Evolutionary conservation across 1,140 invertebrate species (phyloP).

Genomic region (Habropoda laboriosa): DNA sequence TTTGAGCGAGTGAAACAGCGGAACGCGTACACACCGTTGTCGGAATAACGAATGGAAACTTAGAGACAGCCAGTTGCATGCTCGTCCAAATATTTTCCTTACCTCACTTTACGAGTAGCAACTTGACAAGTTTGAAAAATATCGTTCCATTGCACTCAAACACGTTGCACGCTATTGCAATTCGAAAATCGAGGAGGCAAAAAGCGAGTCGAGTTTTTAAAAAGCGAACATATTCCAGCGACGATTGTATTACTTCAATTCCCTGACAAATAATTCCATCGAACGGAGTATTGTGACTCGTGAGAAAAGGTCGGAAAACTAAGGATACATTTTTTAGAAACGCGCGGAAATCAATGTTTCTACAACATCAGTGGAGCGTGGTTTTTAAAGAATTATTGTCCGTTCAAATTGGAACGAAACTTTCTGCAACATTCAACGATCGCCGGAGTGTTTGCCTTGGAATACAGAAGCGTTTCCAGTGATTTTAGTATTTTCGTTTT

Average conservation of each 20-base stretch:
- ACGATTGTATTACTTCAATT: not conserved
- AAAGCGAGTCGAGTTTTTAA: not conserved
- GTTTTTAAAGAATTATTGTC: not conserved
- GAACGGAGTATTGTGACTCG: not conserved
- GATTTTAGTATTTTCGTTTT: too few species aligned
- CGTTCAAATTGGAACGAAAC: not conserved
- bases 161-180: not conserved
- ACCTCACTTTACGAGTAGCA: not conserved
- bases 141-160: not conserved
- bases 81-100: not conserved
- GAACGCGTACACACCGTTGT: not conserved
- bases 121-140: not conserved
- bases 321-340: not conserved
- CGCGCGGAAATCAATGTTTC: not conserved
- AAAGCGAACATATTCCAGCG: too few species aligned
- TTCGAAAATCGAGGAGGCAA: not conserved
- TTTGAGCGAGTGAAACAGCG: conserved; percentile 19
- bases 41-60: conserved; percentile 18
- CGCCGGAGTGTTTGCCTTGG: not conserved
- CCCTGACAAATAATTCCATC: not conserved
- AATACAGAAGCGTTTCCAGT: not conserved
- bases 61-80: not conserved
- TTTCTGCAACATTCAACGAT: not conserved
- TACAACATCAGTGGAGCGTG: not conserved
- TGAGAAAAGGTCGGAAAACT: not conserved